Evolutionary conservation across 2,797 vertebrate species (phyloP), one percentile per base, ranked within the genome.

Genomic region (Sphaeramia orbicularis): DNA sequence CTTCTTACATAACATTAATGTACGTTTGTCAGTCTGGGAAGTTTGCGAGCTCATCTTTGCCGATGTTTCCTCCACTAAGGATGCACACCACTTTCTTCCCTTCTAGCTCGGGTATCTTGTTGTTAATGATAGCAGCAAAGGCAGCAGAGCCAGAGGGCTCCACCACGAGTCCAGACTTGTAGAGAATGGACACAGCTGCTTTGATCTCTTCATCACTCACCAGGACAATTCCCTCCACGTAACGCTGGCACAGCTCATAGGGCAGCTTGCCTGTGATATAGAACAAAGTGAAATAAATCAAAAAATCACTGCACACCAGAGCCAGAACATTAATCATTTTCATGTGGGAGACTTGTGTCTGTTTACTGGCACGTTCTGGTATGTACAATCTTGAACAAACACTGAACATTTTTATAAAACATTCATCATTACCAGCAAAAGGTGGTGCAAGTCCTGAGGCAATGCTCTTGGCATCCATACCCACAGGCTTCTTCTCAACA

Each of bases 361-460:
- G n/a, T n/a, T n/a, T n/a, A n/a, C n/a, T n/a, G n/a, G n/a, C n/a
- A n/a, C n/a, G n/a, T n/a, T n/a, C n/a, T n/a, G n/a, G n/a, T n/a
- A n/a, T n/a, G n/a, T n/a, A n/a, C n/a, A n/a, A n/a, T n/a, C n/a
- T n/a, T n/a, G n/a, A n/a, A n/a, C n/a, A n/a, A n/a, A n/a, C n/a
- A n/a, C n/a, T n/a, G n/a, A n/a, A n/a, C n/a, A n/a, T n/a, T n/a
- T n/a, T n/a, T n/a, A n/a, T n/a, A n/a, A n/a, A n/a, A n/a, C n/a
- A n/a, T n/a, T n/a, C n/a, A n/a, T n/a, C n/a, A 2, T 18, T 76
- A 95, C 94, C 93, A 90, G 93, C 93, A 68, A 64, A 93, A 13
- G 94, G 94, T 50, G 94, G 94, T 1, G 93, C 94, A 0, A 95
- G 90, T 51, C 93, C 94, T 30, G 91, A 90, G 21, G 93, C 93